Evolutionary conservation across 1,140 invertebrate species (phyloP), one percentile per base, ranked within the genome.

Genomic region (Cyclina sinensis): DNA sequence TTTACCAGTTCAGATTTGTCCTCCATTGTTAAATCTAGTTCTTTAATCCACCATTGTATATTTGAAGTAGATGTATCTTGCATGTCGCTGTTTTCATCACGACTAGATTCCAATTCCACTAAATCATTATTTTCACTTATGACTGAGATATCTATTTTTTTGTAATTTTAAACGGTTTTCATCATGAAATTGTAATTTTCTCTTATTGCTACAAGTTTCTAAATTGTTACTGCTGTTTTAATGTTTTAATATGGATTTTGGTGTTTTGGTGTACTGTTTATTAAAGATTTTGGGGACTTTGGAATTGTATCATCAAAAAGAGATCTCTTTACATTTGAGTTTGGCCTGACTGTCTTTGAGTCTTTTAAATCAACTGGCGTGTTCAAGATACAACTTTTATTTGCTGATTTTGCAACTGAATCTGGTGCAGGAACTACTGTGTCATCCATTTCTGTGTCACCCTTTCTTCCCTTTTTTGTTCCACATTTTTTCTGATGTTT

Each of bases 121-220:
- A 74, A 74, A 30, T 37, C 70, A 35, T 35, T 32, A 74, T 37
- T 35, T 35, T 74, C 70, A 39, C 70, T 35, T 12, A 74, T 74
- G 18, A 30, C 37, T 35, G 27, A 35, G 9, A 35, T 5, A 35
- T 21, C 18, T 35, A 14, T 32, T 48, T 74, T 74, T 74, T 21
- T 24, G 70, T 12, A 30, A 30, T 74, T 74, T 74, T 27, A 21
- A 21, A 32, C 24, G 9, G 24, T 12, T 32, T 32, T 74, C 37
- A 21, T 74, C n/a, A n/a, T n/a, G n/a, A n/a, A n/a, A n/a, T n/a
- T n/a, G n/a, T n/a, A n/a, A n/a, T n/a, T n/a, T n/a, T n/a, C n/a
- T n/a, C n/a, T n/a, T n/a, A n/a, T n/a, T n/a, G n/a, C n/a, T n/a
- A n/a, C n/a, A n/a, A n/a, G 46, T 11, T 48, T 48, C 46, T 48